A percentile compares a stretch with the other conserved stretches of the same genome.
Conservation (phyloP, 2,113 vertebrate species). For the Dipodomys ordii region DNA sequence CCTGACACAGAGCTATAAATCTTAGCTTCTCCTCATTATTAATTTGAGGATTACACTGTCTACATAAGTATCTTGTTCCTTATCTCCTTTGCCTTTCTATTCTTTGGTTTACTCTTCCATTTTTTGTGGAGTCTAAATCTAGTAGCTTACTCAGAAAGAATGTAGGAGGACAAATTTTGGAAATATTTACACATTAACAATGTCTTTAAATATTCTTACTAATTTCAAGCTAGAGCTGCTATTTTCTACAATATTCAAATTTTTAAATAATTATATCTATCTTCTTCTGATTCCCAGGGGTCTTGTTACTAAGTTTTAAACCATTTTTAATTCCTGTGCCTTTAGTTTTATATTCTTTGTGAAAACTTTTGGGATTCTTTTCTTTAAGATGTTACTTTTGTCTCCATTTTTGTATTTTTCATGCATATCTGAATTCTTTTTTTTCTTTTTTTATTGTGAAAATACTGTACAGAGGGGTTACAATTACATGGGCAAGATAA, state of each 20-base stretch:
- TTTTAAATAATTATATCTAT: constrained; percentile 31
- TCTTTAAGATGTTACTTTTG: background rate
- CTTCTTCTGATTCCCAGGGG: background rate
- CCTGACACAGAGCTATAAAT: too few relatives aligned
- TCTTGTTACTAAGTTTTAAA: background rate
- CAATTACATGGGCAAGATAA: too few relatives aligned
- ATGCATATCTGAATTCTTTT: background rate
- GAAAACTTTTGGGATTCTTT: background rate
- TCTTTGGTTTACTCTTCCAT: background rate
- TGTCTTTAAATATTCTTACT: background rate
- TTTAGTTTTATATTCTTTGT: background rate
- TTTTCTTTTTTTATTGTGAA: too few relatives aligned
- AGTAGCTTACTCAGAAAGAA: background rate
- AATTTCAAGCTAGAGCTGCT: background rate
- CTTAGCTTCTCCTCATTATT: background rate
- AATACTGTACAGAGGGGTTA: too few relatives aligned
- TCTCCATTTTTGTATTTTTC: background rate
- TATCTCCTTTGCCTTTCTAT: background rate
- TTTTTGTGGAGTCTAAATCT: background rate
- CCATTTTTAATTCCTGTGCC: background rate
- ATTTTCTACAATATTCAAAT: constrained; percentile 41
- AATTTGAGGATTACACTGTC: background rate
- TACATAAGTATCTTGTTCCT: background rate
- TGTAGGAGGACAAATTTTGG: background rate
- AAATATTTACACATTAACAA: background rate